A percentile compares a stretch with the other conserved stretches of the same genome.
phyloP scores from a whole-genome alignment of 92 coral and sea anemone genomes.

The Paragorgia papillata region DNA sequence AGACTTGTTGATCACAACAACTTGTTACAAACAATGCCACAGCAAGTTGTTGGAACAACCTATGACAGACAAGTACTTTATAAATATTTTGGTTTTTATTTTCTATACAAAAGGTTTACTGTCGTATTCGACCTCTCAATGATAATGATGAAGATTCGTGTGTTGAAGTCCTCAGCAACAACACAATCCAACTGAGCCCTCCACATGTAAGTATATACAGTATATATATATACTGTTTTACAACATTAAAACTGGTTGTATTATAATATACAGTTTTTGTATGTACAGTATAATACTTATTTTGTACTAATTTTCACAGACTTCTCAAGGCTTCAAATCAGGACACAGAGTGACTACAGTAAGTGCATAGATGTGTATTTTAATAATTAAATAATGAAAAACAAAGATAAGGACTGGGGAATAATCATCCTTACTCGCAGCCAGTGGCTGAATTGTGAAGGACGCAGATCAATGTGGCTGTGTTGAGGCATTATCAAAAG shows the following conservation, averaged over 20 bases:
- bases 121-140: conserved; percentile 89
- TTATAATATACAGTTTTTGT: neutral
- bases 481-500: too few relatives aligned
- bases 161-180: conserved; percentile 72
- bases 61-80: neutral
- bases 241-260: too few relatives aligned
- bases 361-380: neutral
- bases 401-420: too few relatives aligned
- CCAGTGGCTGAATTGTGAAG: too few relatives aligned
- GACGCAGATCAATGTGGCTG: too few relatives aligned
- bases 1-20: too few relatives aligned
- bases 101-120: conserved; percentile 70
- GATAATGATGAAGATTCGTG: conserved; percentile 93
- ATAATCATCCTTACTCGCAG: too few relatives aligned
- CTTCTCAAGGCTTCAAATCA: conserved; percentile 79
- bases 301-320: conserved; percentile 54
- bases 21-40: too few relatives aligned
- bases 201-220: conserved; percentile 69
- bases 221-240: too few relatives aligned
- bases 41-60: too few relatives aligned
- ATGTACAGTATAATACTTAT: too few relatives aligned
- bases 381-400: neutral
- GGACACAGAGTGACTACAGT: conserved; percentile 70
- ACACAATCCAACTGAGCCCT: conserved; percentile 76
- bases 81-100: neutral